These are phyloP conservation scores for Parus major DNA, from an alignment of 2,113 vertebrate genomes.

Conservation along the genomic window DNA sequence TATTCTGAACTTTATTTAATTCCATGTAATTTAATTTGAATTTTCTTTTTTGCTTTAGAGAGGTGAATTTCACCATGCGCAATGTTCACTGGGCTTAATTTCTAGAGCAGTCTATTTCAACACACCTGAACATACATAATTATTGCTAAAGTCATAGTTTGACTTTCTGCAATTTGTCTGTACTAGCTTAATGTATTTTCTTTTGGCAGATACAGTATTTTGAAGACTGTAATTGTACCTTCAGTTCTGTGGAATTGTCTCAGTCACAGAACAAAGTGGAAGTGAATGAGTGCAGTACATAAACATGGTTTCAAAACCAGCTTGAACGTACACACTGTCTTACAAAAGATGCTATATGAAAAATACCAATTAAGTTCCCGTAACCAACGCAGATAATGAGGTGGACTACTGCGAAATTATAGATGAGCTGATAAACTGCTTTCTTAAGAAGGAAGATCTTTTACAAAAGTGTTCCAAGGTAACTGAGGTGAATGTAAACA, in stretches of 20 bases:
- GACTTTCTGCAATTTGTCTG: neutral
- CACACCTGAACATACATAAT: neutral
- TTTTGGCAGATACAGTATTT: neutral
- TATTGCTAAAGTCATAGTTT: neutral
- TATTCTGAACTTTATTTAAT: neutral
- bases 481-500: neutral
- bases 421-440: neutral
- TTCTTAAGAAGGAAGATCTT: neutral
- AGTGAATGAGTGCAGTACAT: neutral
- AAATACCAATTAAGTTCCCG: conserved; percentile 25
- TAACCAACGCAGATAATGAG: neutral
- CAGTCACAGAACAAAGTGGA: neutral
- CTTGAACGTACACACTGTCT: neutral
- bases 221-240: neutral
- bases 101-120: neutral
- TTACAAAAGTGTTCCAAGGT: neutral
- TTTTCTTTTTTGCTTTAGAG: neutral
- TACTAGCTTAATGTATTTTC: neutral
- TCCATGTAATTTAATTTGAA: neutral
- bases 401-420: neutral
- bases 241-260: neutral
- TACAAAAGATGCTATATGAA: neutral
- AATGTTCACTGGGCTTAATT: neutral
- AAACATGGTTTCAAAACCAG: neutral
- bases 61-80: neutral